Conservation (phyloP, 2,113 vertebrate genomes). For the Piprites chloris region DNA sequence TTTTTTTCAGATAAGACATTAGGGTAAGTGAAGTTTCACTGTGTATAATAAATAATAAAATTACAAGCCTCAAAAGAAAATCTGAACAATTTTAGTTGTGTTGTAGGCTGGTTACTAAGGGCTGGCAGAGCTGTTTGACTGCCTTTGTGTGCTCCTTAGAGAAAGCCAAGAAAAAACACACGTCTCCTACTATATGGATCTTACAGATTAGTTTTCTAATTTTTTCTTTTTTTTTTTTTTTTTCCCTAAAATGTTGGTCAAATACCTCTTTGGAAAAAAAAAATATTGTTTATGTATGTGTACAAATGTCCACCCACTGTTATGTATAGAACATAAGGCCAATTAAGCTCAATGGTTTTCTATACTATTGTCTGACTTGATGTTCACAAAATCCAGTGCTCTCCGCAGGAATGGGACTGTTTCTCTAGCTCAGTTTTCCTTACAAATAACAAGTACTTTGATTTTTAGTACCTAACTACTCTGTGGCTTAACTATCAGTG, state of each 20-base stretch:
- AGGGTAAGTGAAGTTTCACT: constrained; percentile 2
- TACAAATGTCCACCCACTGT: fast-evolving
- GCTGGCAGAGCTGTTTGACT: background rate
- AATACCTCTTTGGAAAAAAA: background rate
- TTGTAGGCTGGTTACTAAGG: background rate
- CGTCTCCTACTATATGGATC: background rate
- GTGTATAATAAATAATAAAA: constrained; percentile 36
- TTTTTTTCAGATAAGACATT: background rate
- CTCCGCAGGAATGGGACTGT: background rate
- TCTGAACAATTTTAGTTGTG: background rate
- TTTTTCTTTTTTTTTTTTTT: background rate
- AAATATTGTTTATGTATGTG: background rate
- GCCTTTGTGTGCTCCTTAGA: background rate
- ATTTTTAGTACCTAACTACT: background rate
- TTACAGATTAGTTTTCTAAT: background rate
- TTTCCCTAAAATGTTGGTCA: background rate
- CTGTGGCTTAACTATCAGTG: background rate
- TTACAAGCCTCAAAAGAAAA: background rate
- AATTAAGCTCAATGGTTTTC: background rate
- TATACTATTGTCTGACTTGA: background rate
- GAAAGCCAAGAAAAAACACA: background rate
- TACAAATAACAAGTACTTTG: background rate
- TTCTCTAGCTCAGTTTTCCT: background rate
- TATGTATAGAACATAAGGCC: fast-evolving
- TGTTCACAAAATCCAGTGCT: background rate